A percentile compares a stretch with the other conserved stretches of the same genome.
Evolutionary conservation across 64 coral and sea anemone genomes (phyloP).

Genomic region (Hydrozoanthus tunicans): DNA sequence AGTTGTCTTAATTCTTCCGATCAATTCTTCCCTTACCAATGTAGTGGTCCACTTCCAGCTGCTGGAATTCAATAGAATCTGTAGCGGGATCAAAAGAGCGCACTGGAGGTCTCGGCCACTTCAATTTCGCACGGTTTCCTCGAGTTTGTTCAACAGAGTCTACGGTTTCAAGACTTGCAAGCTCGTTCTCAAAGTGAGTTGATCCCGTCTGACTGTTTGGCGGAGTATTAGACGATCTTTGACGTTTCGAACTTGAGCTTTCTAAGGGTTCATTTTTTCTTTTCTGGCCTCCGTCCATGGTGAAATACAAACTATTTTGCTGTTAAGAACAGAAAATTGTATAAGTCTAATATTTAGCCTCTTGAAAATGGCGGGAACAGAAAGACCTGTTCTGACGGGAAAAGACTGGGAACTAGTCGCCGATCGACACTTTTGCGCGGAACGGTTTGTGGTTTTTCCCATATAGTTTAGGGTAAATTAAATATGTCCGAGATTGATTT

Average conservation of each 20-base stretch:
- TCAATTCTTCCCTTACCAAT: slow-evolving; percentile 59
- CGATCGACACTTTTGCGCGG: too few relatives aligned
- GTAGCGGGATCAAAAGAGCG: slow-evolving; percentile 59
- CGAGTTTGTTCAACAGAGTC: neutral
- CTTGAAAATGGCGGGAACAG: slow-evolving; percentile 47
- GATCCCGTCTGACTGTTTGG: slow-evolving; percentile 51
- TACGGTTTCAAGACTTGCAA: slow-evolving; percentile 46
- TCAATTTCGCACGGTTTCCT: slow-evolving; percentile 8
- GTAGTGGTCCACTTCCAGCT: slow-evolving; percentile 95
- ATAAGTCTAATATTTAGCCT: neutral
- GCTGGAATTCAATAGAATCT: slow-evolving; percentile 87
- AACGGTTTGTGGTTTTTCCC: too few relatives aligned
- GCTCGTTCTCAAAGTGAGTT: slow-evolving; percentile 67
- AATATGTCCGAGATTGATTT: too few relatives aligned
- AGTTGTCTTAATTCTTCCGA: neutral
- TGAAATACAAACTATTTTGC: neutral
- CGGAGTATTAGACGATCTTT: slow-evolving; percentile 55
- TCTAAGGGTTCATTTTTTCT: slow-evolving; percentile 61
- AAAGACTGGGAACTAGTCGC: too few relatives aligned
- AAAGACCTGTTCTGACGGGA: neutral
- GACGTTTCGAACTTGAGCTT: slow-evolving; percentile 67
- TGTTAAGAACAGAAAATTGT: neutral
- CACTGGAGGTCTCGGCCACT: slow-evolving; percentile 83
- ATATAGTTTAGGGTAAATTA: too few relatives aligned
- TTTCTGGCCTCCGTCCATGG: slow-evolving; percentile 72